Percentiles rank a stretch among this genome's conserved stretches.
Conservation (phyloP, 2,888 invertebrate species). For the Seira musarum region DNA sequence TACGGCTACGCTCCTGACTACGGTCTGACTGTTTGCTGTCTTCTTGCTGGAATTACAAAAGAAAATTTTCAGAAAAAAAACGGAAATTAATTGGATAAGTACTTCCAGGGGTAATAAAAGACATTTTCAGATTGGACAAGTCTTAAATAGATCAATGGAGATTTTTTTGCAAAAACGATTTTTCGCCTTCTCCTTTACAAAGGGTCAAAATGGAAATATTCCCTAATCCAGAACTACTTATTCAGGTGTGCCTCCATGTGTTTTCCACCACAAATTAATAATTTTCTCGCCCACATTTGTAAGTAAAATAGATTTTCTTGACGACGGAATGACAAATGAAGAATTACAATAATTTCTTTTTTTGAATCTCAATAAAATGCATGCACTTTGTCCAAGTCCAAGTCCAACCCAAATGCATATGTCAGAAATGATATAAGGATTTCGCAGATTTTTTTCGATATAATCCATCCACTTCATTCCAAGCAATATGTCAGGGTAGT, state of each 20-base stretch:
- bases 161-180: not conserved
- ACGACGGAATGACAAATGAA: no score
- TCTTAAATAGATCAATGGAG: not conserved
- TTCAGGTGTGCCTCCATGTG: no score
- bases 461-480: not conserved
- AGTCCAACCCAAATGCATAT: no score
- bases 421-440: no score
- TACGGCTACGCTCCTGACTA: conserved; percentile 67
- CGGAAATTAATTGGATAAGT: not conserved
- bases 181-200: not conserved
- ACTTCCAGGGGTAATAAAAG: not conserved
- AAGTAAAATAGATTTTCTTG: no score
- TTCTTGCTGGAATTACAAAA: conserved; percentile 61
- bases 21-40: conserved; percentile 67
- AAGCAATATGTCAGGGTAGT: not conserved
- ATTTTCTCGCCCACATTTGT: no score
- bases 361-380: no score
- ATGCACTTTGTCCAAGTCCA: no score
- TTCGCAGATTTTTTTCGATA: not conserved
- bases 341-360: no score
- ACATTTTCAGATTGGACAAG: not conserved
- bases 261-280: no score
- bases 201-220: not conserved
- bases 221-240: not conserved
- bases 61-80: conserved; percentile 14